phyloP scores from a whole-genome alignment of 2,113 vertebrate species.

The Shinisaurus crocodilurus region DNA sequence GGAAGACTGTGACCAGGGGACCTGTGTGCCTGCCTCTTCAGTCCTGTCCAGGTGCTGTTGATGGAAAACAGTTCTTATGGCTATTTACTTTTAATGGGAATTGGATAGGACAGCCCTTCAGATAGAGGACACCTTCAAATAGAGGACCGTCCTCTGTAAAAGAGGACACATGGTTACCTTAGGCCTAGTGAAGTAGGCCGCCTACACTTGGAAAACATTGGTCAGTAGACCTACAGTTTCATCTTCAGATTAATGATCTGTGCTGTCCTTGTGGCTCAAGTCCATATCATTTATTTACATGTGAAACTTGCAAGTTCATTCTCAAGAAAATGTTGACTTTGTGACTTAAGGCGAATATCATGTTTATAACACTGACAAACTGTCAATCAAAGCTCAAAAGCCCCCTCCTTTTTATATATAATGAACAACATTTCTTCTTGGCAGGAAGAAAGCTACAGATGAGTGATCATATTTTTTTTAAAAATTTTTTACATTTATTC shows the following conservation, averaged over 20 bases:
- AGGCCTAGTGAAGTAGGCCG: not conserved
- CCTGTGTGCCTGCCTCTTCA: no score
- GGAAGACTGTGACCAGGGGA: no score
- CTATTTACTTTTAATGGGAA: no score
- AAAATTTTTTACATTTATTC: constrained; percentile 54
- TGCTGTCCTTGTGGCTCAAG: constrained; percentile 12
- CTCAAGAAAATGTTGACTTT: constrained; percentile 2
- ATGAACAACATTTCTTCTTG: constrained; percentile 37
- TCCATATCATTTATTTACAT: constrained; percentile 20
- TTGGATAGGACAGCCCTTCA: no score
- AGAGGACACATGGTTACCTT: no score
- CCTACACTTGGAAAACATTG: not conserved
- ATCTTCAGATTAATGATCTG: constrained; percentile 8
- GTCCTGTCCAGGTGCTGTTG: no score
- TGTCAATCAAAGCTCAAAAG: constrained; percentile 37
- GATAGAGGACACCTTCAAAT: no score
- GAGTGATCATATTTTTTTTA: constrained; percentile 43
- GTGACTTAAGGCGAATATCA: constrained; percentile 17
- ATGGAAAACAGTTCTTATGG: no score
- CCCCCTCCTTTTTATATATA: constrained; percentile 19
- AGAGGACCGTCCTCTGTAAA: no score
- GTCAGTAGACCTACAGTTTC: constrained; percentile 3
- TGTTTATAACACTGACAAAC: constrained; percentile 15
- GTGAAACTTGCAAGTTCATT: not conserved
- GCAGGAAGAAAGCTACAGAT: constrained; percentile 54